Evolutionary conservation across 2,113 vertebrate species (phyloP).

Genomic region (Myrmecobius fasciatus): DNA sequence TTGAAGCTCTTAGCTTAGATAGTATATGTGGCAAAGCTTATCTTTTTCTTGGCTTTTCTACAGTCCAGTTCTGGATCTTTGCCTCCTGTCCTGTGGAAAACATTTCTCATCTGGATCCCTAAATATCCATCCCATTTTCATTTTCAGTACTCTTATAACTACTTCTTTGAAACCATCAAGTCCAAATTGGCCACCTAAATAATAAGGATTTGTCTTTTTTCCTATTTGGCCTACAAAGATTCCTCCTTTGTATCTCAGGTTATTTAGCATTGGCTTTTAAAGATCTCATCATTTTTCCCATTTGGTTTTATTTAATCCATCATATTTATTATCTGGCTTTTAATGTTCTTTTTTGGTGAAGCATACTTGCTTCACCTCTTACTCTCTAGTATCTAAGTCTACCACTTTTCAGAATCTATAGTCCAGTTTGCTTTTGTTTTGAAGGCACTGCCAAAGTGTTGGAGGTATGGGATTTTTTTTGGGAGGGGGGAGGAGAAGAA

Average conservation of each 20-base stretch:
- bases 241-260: background rate
- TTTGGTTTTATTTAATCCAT: background rate
- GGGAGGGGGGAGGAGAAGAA: rapidly evolving
- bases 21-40: background rate
- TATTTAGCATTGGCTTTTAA: background rate
- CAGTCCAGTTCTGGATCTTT: background rate
- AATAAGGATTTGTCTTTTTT: background rate
- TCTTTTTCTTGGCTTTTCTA: background rate
- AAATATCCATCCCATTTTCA: background rate
- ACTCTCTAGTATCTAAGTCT: background rate
- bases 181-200: background rate
- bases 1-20: background rate
- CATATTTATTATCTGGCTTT: background rate
- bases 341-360: background rate
- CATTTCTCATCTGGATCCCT: background rate
- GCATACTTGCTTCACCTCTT: background rate
- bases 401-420: background rate
- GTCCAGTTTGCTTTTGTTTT: background rate
- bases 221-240: background rate
- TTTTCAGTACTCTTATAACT: background rate
- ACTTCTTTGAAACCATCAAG: background rate
- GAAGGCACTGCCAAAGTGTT: background rate
- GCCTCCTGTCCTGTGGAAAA: background rate
- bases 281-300: background rate
- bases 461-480: background rate